Evolutionary conservation across 2,113 vertebrate genomes (phyloP).

Genomic region (Clarias macrocephalus): DNA sequence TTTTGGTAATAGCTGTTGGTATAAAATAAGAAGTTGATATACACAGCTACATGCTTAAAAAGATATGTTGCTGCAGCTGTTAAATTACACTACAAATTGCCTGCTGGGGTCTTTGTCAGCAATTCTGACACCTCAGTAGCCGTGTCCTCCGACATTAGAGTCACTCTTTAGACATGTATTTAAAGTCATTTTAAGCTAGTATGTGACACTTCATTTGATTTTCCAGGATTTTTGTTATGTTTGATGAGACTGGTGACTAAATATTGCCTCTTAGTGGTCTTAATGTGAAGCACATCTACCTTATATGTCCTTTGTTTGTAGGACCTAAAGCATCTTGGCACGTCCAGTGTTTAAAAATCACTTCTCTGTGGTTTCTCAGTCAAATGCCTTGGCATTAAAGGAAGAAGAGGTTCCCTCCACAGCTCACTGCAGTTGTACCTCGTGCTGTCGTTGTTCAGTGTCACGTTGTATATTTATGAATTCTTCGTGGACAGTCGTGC

Average conservation of each 20-base stretch:
- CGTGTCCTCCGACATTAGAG: not conserved
- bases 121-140: not conserved
- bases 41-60: too few relatives aligned
- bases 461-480: constrained; percentile 27
- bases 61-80: too few relatives aligned
- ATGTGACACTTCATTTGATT: not conserved
- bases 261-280: constrained; percentile 31
- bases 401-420: constrained; percentile 9
- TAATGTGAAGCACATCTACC: not conserved
- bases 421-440: not conserved
- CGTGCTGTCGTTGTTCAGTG: constrained; percentile 7
- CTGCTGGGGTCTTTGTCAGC: not conserved
- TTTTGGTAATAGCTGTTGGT: not conserved
- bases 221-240: not conserved
- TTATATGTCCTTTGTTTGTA: constrained; percentile 33
- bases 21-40: too few relatives aligned
- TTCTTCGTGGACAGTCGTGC: constrained; percentile 21
- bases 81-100: not conserved
- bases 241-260: not conserved
- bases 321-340: not conserved
- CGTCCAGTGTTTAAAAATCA: constrained; percentile 4
- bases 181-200: not conserved
- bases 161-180: not conserved
- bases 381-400: constrained; percentile 37
- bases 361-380: not conserved